These are phyloP conservation scores for Furcula furcula DNA, from an alignment of 2,888 invertebrate species.

Conservation along the genomic window DNA sequence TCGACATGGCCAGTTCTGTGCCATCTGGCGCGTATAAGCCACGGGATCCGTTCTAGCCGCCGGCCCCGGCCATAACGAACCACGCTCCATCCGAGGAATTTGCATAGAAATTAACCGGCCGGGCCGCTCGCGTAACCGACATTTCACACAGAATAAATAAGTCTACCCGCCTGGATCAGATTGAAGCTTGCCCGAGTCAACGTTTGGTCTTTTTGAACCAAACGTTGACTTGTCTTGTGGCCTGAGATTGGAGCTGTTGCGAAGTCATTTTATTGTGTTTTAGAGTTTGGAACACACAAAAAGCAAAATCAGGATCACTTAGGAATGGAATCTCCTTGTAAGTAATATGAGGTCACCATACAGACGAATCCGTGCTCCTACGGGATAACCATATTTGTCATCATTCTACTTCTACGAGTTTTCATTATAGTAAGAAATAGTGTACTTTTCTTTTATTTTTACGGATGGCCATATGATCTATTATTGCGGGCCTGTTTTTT, in stretches of 20 bases:
- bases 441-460: too few species aligned
- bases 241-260: not conserved
- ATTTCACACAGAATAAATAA: slow-evolving; percentile 70
- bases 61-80: slow-evolving; percentile 24
- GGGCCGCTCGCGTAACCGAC: slow-evolving; percentile 55
- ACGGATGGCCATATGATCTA: too few species aligned
- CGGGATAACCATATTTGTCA: too few species aligned
- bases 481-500: too few species aligned
- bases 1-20: slow-evolving; percentile 18
- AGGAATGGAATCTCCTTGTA: too few species aligned
- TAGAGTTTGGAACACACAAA: too few species aligned
- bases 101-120: slow-evolving; percentile 74
- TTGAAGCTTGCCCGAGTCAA: slow-evolving; percentile 5
- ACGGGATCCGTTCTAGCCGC: slow-evolving; percentile 28
- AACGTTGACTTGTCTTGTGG: too few species aligned
- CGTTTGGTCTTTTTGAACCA: not conserved
- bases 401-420: too few species aligned
- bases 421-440: too few species aligned
- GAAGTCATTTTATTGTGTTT: not conserved
- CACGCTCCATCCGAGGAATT: slow-evolving; percentile 46
- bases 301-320: too few species aligned
- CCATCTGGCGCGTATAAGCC: slow-evolving; percentile 19
- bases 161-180: slow-evolving; percentile 32
- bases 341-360: too few species aligned
- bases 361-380: too few species aligned